phyloP scores from a whole-genome alignment of 2,888 invertebrate genomes.

The Malthinus seriepunctatus region DNA sequence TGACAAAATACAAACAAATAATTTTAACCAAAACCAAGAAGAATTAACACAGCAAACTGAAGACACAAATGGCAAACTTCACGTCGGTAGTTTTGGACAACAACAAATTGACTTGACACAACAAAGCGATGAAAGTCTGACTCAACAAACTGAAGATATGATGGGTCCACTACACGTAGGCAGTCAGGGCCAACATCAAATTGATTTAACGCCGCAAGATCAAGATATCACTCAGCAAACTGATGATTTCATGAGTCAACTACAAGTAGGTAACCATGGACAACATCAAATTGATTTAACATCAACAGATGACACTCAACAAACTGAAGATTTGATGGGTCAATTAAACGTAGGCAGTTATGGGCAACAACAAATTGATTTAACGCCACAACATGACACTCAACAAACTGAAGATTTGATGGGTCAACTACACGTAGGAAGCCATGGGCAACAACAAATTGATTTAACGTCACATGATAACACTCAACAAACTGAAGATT shows the following conservation, averaged over 20 bases:
- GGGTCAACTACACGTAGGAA: conserved; percentile 14
- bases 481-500: conserved; percentile 38
- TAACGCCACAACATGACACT: too few species aligned
- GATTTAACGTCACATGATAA: too few species aligned
- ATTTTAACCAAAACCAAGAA: conserved; percentile 2
- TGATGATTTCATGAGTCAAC: conserved; percentile 5
- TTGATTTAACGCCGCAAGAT: conserved; percentile 33
- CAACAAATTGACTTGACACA: conserved; percentile 12
- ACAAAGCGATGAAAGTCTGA: conserved; percentile 28
- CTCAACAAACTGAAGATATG: conserved; percentile 32
- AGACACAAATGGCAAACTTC: conserved; percentile 24
- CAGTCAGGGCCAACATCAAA: conserved; percentile 31
- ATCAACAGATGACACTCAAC: too few species aligned
- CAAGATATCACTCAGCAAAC: conserved; percentile 41
- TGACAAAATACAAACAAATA: conserved; percentile 1
- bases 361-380: neutral
- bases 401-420: too few species aligned
- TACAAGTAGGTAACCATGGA: neutral
- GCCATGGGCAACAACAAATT: conserved; percentile 30
- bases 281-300: neutral
- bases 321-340: conserved; percentile 20
- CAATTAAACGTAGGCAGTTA: conserved; percentile 2
- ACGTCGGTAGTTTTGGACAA: conserved; percentile 13
- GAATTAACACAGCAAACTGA: conserved; percentile 30
- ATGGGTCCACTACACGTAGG: conserved; percentile 13